Percentiles rank a stretch among this genome's conserved stretches.
Conservation (phyloP, 2,113 vertebrate species). For the Bos taurus region ARS-UCD2.0 NC_037351.1:28161001-28161500, state of each 20-base stretch:
- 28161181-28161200: not conserved
- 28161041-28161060: not conserved
- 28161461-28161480: not conserved
- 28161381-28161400: not conserved
- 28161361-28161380: not conserved
- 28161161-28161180: not conserved
- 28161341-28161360: not conserved
- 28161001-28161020: not conserved
- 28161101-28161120: not conserved
- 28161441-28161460: not conserved
- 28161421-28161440: not conserved
- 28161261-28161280: not conserved
- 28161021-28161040: not conserved
- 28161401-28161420: not conserved
- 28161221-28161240: not conserved
- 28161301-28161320: not conserved
- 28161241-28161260: not conserved
- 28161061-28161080: not conserved
- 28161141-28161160: not conserved
- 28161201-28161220: not conserved
- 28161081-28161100: not conserved
- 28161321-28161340: not conserved
- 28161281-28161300: not conserved
- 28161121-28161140: not conserved
- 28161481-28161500: not conserved